Evolutionary conservation across 2,888 invertebrate genomes (phyloP).

Genomic region (Ligdia adustata): DNA sequence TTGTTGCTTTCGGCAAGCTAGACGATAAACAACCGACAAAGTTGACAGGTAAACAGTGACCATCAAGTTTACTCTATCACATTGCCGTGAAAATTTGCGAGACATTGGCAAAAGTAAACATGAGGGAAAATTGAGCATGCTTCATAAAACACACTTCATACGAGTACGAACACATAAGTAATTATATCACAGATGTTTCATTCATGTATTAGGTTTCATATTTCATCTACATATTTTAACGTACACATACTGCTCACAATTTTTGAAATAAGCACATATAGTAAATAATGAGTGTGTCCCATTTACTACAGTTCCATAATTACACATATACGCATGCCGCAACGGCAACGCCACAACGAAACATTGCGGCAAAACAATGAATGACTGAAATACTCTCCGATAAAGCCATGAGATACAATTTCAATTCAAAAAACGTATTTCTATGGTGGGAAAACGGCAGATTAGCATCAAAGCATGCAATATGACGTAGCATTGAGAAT

Average conservation of each 20-base stretch:
- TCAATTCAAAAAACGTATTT: slow-evolving; percentile 32
- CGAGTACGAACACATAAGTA: no score
- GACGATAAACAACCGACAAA: no score
- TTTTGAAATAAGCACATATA: background rate
- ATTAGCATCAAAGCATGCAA: slow-evolving; percentile 36
- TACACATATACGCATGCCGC: slow-evolving; percentile 1
- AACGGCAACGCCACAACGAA: background rate
- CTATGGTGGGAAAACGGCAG: slow-evolving; percentile 35
- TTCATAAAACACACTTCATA: background rate
- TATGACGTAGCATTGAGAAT: slow-evolving; percentile 35
- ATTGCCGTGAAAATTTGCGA: no score
- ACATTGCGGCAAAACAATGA: slow-evolving; percentile 14
- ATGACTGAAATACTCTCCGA: slow-evolving; percentile 11
- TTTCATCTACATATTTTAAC: no score
- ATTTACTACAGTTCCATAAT: background rate
- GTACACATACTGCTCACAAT: no score
- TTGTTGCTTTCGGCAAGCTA: no score
- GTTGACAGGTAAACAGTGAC: no score
- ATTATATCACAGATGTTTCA: no score
- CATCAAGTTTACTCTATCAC: no score
- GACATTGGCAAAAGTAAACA: no score
- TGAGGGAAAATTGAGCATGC: no score
- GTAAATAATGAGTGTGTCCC: background rate
- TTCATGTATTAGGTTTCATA: no score
- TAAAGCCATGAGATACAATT: slow-evolving; percentile 31